Conservation (phyloP, 2,888 invertebrate species). For the Gerris lacustris region DNA sequence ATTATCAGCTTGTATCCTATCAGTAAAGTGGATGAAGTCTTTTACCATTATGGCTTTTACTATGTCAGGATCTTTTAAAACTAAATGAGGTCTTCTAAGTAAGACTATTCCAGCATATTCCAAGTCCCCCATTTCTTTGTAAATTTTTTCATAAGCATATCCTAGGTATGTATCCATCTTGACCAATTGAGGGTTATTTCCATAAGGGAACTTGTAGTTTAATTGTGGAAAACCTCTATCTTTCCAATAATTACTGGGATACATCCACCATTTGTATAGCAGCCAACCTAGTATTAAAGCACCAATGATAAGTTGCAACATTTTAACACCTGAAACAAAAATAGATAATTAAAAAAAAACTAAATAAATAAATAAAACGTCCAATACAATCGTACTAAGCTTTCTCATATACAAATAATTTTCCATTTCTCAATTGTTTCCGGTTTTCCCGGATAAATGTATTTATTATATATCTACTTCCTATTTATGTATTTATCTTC, state of each 20-base stretch:
- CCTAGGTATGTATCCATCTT: slow-evolving; percentile 10
- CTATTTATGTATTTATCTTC: no score
- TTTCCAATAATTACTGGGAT: slow-evolving; percentile 45
- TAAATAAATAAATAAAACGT: no score
- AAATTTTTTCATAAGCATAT: slow-evolving; percentile 14
- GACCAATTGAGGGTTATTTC: slow-evolving; percentile 36
- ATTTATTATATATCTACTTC: no score
- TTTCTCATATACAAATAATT: no score
- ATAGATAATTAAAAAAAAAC: no score
- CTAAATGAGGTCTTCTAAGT: slow-evolving; percentile 13
- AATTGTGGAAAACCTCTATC: slow-evolving; percentile 45
- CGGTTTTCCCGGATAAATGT: no score
- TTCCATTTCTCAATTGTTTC: no score
- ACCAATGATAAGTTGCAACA: not conserved
- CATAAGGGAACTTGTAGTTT: slow-evolving; percentile 49
- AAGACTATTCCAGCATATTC: slow-evolving; percentile 19
- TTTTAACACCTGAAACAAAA: not conserved
- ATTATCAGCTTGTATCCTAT: slow-evolving; percentile 9
- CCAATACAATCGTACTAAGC: no score
- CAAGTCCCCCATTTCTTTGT: slow-evolving; percentile 13
- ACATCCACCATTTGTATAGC: slow-evolving; percentile 17
- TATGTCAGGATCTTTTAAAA: slow-evolving; percentile 21
- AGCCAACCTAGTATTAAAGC: slow-evolving; percentile 11
- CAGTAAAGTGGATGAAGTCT: slow-evolving; percentile 21
- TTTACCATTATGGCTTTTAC: slow-evolving; percentile 21